Percentiles rank a stretch among this genome's conserved stretches.
phyloP scores from a whole-genome alignment of 2,113 vertebrate genomes.

The Onychorhynchus coronatus region DNA sequence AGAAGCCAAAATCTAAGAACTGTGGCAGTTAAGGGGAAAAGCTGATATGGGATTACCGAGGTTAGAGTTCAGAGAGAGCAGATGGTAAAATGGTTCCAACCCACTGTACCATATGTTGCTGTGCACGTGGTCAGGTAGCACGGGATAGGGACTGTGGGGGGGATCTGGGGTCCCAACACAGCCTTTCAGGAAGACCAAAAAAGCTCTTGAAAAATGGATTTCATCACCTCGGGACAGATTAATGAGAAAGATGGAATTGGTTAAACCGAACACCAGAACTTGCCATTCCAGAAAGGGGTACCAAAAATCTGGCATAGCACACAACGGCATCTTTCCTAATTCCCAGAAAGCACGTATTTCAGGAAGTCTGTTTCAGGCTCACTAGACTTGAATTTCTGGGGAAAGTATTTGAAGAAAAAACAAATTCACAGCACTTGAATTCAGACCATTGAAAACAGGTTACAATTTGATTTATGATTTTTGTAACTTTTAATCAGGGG shows the following conservation, averaged over 20 bases:
- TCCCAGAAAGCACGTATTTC: neutral
- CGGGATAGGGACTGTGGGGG: neutral
- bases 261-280: neutral
- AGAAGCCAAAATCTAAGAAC: neutral
- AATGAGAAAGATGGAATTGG: neutral
- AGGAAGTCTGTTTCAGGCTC: neutral
- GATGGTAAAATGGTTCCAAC: slow-evolving; percentile 7
- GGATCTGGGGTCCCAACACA: neutral
- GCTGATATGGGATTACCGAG: neutral
- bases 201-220: neutral
- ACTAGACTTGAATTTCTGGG: neutral
- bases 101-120: neutral
- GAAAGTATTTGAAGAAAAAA: neutral
- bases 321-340: neutral
- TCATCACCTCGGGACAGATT: neutral
- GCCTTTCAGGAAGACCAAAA: neutral
- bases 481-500: neutral
- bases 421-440: neutral
- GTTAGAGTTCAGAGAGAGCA: neutral
- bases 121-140: neutral
- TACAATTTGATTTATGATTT: neutral
- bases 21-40: neutral
- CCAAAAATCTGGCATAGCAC: neutral
- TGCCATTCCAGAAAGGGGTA: neutral
- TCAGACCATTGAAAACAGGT: neutral